Base-by-base conservation (phyloP, 1,140 invertebrate genomes). In the Notospermus geniculatus region DNA sequence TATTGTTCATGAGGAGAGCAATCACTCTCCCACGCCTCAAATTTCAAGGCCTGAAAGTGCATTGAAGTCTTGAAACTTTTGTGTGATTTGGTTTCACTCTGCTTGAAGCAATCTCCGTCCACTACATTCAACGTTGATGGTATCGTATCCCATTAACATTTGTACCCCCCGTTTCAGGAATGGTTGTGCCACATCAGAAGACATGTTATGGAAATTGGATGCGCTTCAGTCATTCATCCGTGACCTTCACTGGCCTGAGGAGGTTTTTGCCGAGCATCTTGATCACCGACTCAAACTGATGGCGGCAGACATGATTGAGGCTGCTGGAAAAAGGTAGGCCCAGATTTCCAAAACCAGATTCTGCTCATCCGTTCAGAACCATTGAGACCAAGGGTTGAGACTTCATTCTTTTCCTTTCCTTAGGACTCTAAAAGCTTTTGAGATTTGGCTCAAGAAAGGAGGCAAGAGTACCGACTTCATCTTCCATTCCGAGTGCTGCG, bases 281-380 rank as follows among this genome's bases (percentile, higher is more conserved):
- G 95, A 99, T 76, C 94, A 98, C 77, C 84, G 97, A 63, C 85
- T 99, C 46, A 99, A 99, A 83, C 85, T 96, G 63, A 98, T 99
- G 94, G 95, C 97, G 27, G 92, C 91, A 70, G 97, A 99, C 82
- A 98, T 99, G 95, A 97, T 99, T 75, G 96, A 99, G 80, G 95
- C 95, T 5, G 98, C 95, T 74, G 95, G 98, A 64, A 93, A 96
- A 82, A 88, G 92, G 83, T 95, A 57, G 59, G 59, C 54, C 2
- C 4, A 57, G 19, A 32, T 19, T 28, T 5, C 54, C 28, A n/a
- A n/a, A n/a, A n/a, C n/a, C n/a, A n/a, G n/a, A n/a, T n/a, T n/a
- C n/a, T n/a, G n/a, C n/a, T n/a, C n/a, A n/a, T n/a, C n/a, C n/a
- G n/a, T n/a, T n/a, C n/a, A n/a, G n/a, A n/a, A n/a, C n/a, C n/a